phyloP scores from a whole-genome alignment of 2,797 vertebrate genomes.

The Sebastes trivittatus region DNA sequence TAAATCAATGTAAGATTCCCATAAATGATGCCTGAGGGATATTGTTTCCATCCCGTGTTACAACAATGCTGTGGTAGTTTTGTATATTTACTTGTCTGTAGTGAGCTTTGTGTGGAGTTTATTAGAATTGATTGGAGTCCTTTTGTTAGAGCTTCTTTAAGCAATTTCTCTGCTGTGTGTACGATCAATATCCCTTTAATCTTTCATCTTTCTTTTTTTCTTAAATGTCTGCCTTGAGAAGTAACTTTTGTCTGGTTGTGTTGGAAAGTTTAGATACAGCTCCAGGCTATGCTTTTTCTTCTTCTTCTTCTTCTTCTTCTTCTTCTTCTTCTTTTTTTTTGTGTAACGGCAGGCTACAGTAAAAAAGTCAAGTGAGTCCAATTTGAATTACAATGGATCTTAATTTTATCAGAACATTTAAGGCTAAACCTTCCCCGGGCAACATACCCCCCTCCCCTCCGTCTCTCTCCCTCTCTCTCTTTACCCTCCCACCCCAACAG shows the following conservation, averaged over 20 bases:
- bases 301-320: not conserved
- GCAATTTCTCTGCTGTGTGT: not conserved
- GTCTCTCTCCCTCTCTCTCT: not conserved
- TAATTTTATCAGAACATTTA: slow-evolving; percentile 53
- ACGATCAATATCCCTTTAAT: not conserved
- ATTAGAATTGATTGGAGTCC: not conserved
- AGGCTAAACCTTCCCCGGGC: slow-evolving; percentile 41
- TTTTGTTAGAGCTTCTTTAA: not conserved
- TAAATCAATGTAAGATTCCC: not conserved
- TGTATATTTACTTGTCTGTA: not conserved
- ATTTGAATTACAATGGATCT: slow-evolving; percentile 55
- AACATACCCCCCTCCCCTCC: not conserved
- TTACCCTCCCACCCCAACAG: slow-evolving; percentile 8
- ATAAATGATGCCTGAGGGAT: not conserved
- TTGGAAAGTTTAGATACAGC: slow-evolving; percentile 39
- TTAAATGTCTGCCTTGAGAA: slow-evolving; percentile 4
- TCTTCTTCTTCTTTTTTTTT: not conserved
- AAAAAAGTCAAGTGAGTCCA: slow-evolving; percentile 44
- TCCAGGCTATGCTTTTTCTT: slow-evolving; percentile 11
- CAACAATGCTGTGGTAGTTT: not conserved
- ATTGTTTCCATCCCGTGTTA: not conserved
- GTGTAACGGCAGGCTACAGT: not conserved
- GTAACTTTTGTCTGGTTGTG: slow-evolving; percentile 35
- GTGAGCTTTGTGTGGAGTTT: not conserved
- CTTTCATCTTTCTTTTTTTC: not conserved